Evolutionary conservation across 2,888 invertebrate genomes (phyloP).

Genomic region (Trachelus stipa): DNA sequence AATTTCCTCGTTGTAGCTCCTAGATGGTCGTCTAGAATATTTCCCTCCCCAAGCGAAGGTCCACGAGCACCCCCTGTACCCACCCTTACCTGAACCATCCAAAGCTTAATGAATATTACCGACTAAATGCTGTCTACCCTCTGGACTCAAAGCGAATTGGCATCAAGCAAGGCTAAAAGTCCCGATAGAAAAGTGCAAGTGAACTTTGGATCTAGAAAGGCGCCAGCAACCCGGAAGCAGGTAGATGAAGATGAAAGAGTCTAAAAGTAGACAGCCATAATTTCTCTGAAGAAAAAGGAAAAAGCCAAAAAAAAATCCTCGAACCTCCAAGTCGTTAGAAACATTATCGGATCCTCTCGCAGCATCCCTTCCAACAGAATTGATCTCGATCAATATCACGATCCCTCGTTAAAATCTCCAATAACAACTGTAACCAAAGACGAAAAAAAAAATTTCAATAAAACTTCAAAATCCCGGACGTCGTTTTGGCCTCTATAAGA

Average conservation of each 20-base stretch:
- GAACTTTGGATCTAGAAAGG: background rate
- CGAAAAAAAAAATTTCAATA: background rate
- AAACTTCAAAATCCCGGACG: background rate
- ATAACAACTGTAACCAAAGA: background rate
- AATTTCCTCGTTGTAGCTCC: conserved; percentile 42
- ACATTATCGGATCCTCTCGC: background rate
- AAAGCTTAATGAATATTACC: conserved; percentile 40
- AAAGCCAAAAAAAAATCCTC: background rate
- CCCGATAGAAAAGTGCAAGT: background rate
- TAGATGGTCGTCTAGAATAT: background rate
- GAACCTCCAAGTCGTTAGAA: background rate
- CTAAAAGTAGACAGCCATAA: background rate
- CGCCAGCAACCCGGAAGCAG: background rate
- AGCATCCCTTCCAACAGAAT: background rate
- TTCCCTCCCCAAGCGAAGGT: background rate
- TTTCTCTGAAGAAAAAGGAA: background rate
- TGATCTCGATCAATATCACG: background rate
- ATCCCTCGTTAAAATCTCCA: background rate
- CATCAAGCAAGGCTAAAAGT: background rate
- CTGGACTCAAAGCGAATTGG: background rate
- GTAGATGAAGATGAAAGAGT: background rate
- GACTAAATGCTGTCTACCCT: conserved; percentile 39
- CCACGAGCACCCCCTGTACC: background rate
- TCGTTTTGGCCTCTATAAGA: background rate
- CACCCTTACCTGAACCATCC: conserved; percentile 15